Conservation (phyloP, 2,888 invertebrate species). For the Sympetrum striolatum region DNA sequence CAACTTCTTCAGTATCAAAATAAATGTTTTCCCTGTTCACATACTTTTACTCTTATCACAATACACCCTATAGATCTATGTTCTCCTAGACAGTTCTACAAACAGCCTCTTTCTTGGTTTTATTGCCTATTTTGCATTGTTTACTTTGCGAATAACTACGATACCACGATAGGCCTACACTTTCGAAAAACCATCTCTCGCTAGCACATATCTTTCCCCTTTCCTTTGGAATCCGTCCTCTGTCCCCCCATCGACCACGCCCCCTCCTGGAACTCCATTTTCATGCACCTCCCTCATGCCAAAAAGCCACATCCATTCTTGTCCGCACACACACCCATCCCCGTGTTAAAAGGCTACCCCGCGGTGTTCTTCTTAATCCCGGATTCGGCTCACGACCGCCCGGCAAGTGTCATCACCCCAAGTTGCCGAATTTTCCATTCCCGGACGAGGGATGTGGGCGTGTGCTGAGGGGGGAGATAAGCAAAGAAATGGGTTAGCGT, state of each 20-base stretch:
- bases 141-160: no score
- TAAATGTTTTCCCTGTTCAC: no score
- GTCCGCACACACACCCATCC: background rate
- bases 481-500: background rate
- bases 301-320: background rate
- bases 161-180: no score
- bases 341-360: background rate
- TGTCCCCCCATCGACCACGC: background rate
- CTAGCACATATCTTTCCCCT: background rate
- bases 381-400: background rate
- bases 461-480: background rate
- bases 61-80: background rate
- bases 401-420: background rate
- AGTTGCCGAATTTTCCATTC: background rate
- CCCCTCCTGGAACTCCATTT: background rate
- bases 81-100: background rate
- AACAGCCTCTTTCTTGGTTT: background rate
- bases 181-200: background rate
- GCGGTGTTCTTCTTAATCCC: background rate
- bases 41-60: no score
- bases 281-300: background rate
- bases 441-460: background rate
- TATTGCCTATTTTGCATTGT: background rate
- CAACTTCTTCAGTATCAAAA: no score
- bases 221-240: background rate